Base-by-base conservation (phyloP, 2,113 vertebrate species). In the Motacilla alba region DNA sequence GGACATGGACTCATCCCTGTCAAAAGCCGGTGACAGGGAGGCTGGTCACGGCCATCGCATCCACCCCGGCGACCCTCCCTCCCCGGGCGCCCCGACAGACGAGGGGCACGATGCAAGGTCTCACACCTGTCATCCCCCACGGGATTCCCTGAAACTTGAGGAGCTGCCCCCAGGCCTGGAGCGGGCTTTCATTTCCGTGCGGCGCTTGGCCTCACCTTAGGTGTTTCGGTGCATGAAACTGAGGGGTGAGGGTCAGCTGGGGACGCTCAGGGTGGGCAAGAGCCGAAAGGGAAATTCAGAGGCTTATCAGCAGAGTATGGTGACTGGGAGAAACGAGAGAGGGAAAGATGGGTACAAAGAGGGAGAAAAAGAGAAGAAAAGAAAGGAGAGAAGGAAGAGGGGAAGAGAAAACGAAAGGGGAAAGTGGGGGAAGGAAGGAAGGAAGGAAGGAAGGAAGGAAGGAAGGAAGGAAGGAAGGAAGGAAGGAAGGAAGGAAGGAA, bases 61-160 rank as follows among this genome's bases (percentile, higher is more conserved):
- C 39, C 17, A 3, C 19, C 16, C 13, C 16, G 8, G 35, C 28
- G 13, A 60, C 20, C 41, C 7, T 2, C 28, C 23, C 5, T 4
- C 5, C 11, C 13, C 15, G 2, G 19, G 11, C 41, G 22, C 26
- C 44, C 19, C 3, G 35, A 33, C 19, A 46, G n/a, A 59, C 10
- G 4, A 6, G 5, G 68, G 39, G 20, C 1, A 15, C 21, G 27
- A 11, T 13, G 35, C 11, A 24, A 55, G 14, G 47, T 37, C 27
- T 62, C 35, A 15, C 3, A 8, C 43, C 8, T 1, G 6, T 27
- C 7, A 5, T 2, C 9, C 14, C 7, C 7, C 7, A 20, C 2
- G 24, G 27, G n/a, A 28, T 35, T 19, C 41, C 43, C 33, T 11
- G 11, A 39, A 73, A n/a, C 3, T 3, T 7, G n/a, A 63, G 68